Conservation (phyloP, 2,888 invertebrate species). For the Rotaria magnacalcarata region DNA sequence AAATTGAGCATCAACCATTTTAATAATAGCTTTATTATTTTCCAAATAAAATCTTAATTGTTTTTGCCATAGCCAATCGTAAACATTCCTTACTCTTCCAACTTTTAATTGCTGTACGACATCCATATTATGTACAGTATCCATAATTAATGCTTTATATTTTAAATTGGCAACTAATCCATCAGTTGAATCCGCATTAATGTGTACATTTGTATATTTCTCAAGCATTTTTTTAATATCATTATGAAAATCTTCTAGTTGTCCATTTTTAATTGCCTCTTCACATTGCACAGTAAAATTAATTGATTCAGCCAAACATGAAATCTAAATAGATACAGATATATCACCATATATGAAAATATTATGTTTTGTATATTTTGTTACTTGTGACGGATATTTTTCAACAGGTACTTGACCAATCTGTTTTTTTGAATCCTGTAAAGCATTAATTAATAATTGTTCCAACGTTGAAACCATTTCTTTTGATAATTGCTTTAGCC, state of each 20-base stretch:
- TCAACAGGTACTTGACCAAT: conserved; percentile 62
- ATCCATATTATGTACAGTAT: conserved; percentile 82
- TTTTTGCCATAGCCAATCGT: conserved; percentile 89
- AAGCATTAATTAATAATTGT: conserved; percentile 66
- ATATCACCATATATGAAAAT: neutral
- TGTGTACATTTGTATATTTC: conserved; percentile 59
- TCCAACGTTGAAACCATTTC: conserved; percentile 77
- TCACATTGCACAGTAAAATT: conserved; percentile 79
- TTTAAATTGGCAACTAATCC: conserved; percentile 71
- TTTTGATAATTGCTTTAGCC: conserved; percentile 73
- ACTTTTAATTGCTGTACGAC: conserved; percentile 74
- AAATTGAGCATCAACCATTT: conserved; percentile 89
- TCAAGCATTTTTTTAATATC: conserved; percentile 57
- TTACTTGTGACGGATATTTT: conserved; percentile 69
- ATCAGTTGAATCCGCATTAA: conserved; percentile 47
- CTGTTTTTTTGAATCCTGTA: conserved; percentile 60
- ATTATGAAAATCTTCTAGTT: conserved; percentile 60
- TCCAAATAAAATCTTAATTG: conserved; percentile 65
- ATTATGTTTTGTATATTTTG: neutral
- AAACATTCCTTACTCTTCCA: conserved; percentile 65
- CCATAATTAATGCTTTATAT: conserved; percentile 82
- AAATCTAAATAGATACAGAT: conserved; percentile 62
- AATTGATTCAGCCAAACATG: conserved; percentile 78
- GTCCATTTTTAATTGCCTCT: conserved; percentile 70
- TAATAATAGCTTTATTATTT: conserved; percentile 67